Evolutionary conservation across 1,140 invertebrate species (phyloP), one percentile per base, ranked within the genome.

Genomic region (Orchesella cincta): DNA sequence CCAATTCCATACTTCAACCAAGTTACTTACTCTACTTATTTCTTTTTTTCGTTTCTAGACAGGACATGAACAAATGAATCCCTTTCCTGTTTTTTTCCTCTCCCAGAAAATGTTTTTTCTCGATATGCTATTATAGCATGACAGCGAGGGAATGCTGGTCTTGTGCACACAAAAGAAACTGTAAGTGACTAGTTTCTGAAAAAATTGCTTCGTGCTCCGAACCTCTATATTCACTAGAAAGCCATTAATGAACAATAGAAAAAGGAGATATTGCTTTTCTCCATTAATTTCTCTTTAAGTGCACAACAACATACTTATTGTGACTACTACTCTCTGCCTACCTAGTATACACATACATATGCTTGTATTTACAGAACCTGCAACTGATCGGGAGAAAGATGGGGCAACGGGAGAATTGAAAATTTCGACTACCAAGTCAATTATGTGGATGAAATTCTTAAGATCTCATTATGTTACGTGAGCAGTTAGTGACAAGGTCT

Each of bases 231-330:
- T 80, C 76, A 77, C 74, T 76, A 28, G 64, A 81, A 81, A 74
- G 54, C 80, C 77, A 78, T 81, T 78, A 79, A 73, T 73, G 71
- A 78, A 78, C 80, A 81, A 81, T 81, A 79, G 77, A 67, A 74
- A 79, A 78, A 81, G 80, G 76, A 79, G 80, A 81, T 79, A 79
- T 81, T 81, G 77, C 79, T 76, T 76, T 80, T 77, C 75, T 78
- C 77, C 80, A 77, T 78, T 81, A 81, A 81, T 81, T 81, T 77
- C 80, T 76, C 64, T 46, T 73, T 39, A 67, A 67, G 62, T 67
- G 62, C 62, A 67, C 39, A 8, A 46, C 39, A 46, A n/a, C n/a
- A n/a, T n/a, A n/a, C n/a, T n/a, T n/a, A n/a, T n/a, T n/a, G n/a
- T n/a, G n/a, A n/a, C n/a, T n/a, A n/a, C n/a, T n/a, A n/a, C n/a